These are phyloP conservation scores for Lypha dubia DNA, from an alignment of 2,888 invertebrate genomes.

Conservation along the genomic window DNA sequence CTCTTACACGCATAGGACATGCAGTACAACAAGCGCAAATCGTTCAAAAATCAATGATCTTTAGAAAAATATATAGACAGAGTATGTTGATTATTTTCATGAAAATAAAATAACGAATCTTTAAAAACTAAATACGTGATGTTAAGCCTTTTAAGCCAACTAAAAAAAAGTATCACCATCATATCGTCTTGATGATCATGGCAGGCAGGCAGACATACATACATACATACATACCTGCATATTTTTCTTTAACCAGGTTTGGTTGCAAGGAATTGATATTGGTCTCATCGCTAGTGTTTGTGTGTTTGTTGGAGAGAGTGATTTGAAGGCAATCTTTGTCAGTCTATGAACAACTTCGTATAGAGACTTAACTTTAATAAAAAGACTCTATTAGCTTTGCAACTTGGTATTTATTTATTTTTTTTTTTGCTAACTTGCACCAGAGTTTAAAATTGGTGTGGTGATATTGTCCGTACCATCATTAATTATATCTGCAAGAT, in stretches of 20 bases:
- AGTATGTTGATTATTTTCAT: constrained; percentile 55
- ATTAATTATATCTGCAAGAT: constrained; percentile 63
- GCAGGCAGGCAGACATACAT: neutral
- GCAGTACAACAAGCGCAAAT: constrained; percentile 61
- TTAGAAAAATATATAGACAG: constrained; percentile 34
- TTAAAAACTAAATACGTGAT: constrained; percentile 67
- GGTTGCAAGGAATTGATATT: constrained; percentile 2
- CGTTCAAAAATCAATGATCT: constrained; percentile 66
- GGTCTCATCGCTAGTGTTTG: neutral
- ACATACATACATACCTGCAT: neutral
- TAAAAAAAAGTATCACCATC: constrained; percentile 31
- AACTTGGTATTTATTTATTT: neutral
- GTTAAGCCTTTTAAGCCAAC: constrained; percentile 40
- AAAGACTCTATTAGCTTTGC: constrained; percentile 19
- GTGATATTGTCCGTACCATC: constrained; percentile 40
- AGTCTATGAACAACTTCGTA: constrained; percentile 30
- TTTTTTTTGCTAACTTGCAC: no score
- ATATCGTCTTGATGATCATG: constrained; percentile 19
- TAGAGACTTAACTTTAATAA: constrained; percentile 36
- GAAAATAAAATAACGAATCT: constrained; percentile 15
- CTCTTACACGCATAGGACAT: constrained; percentile 81
- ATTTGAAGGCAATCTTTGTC: constrained; percentile 50
- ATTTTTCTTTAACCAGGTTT: neutral
- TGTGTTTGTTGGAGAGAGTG: constrained; percentile 24
- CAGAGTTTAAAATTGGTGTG: neutral